Evolutionary conservation across 2,113 vertebrate genomes (phyloP).

Genomic region (Pogona vitticeps): DNA sequence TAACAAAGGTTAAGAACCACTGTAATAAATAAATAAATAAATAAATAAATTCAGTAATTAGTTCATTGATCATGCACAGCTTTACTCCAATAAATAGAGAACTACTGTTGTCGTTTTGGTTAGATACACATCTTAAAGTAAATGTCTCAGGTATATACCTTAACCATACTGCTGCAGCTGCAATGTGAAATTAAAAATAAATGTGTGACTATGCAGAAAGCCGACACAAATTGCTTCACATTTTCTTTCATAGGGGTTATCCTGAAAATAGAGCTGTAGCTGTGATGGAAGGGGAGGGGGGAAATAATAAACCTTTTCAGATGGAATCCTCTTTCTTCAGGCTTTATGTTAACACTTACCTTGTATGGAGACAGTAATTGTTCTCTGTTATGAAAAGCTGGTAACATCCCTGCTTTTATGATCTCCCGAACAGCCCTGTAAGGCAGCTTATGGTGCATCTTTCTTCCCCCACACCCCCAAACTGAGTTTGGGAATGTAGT

Average conservation of each 20-base stretch:
- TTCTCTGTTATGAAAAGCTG: neutral
- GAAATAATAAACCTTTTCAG: neutral
- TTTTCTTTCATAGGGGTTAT: conserved; percentile 46
- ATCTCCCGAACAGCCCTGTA: neutral
- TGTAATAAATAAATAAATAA: too few species aligned
- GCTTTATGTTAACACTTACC: neutral
- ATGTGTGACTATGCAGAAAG: conserved; percentile 70
- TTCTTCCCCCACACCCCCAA: neutral
- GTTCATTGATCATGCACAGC: conserved; percentile 44
- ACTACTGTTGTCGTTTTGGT: conserved; percentile 62
- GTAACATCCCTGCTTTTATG: neutral
- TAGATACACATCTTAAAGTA: conserved; percentile 66
- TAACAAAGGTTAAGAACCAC: too few species aligned
- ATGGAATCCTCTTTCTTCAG: neutral
- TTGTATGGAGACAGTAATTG: neutral
- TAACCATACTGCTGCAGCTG: conserved; percentile 73
- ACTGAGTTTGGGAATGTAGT: neutral
- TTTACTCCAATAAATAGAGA: conserved; percentile 56
- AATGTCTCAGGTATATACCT: conserved; percentile 67
- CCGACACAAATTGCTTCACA: conserved; percentile 61
- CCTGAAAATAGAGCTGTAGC: neutral
- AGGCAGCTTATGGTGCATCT: neutral
- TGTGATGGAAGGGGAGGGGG: neutral
- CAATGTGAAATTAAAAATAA: conserved; percentile 80
- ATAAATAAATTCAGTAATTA: too few species aligned